Conservation (phyloP, 2,797 vertebrate species). For the Nyctalus aviator region DNA sequence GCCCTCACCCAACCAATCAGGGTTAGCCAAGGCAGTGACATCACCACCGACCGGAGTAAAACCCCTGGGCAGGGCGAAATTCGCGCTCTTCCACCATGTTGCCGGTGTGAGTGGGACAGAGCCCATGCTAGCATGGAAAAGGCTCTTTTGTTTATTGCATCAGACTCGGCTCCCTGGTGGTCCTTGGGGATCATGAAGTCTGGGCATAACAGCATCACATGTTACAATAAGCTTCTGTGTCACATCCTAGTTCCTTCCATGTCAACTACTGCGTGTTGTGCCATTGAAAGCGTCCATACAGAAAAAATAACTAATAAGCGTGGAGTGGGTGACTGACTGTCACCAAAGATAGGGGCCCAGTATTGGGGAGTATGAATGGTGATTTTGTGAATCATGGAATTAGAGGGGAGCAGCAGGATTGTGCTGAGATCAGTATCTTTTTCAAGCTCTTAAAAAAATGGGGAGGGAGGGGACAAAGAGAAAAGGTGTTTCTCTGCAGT, state of each 20-base stretch:
- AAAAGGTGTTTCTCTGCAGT: neutral
- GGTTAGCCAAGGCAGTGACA: no score
- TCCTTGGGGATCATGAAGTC: no score
- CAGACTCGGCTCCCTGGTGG: no score
- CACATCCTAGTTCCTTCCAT: neutral
- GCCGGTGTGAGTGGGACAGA: no score
- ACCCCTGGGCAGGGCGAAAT: no score
- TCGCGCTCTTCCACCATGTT: no score
- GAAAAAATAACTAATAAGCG: neutral
- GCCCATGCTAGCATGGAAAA: no score
- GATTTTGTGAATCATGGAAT: neutral
- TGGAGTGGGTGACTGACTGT: neutral
- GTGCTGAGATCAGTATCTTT: neutral
- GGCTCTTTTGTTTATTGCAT: no score
- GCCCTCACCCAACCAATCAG: no score
- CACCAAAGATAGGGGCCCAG: neutral
- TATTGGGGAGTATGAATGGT: neutral
- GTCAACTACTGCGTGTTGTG: neutral
- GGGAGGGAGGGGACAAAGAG: fast-evolving
- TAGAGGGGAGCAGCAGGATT: neutral
- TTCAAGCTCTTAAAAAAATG: neutral
- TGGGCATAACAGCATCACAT: neutral
- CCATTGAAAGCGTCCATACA: neutral
- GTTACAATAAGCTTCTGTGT: neutral
- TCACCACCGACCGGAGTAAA: no score